phyloP scores from a whole-genome alignment of 2,797 vertebrate species.

The Menidia menidia region DNA sequence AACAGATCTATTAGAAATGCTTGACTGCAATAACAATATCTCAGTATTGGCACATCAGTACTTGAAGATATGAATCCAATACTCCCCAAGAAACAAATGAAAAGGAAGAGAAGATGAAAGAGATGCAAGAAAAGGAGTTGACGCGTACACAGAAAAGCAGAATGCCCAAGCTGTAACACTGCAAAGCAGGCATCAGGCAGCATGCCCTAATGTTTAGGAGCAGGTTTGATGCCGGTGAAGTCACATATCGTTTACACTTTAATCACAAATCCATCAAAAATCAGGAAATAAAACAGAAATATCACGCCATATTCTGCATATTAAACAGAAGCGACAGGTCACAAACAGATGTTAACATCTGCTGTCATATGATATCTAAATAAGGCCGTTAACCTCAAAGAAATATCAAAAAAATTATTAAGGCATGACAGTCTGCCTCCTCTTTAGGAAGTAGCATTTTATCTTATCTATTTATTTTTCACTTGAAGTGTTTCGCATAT shows the following conservation, averaged over 20 bases:
- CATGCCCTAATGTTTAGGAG: slow-evolving; percentile 26
- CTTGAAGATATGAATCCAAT: not conserved
- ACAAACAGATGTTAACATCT: slow-evolving; percentile 26
- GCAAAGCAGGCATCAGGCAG: slow-evolving; percentile 43
- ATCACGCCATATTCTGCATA: slow-evolving; percentile 11
- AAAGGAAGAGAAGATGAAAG: slow-evolving; percentile 3
- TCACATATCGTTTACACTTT: slow-evolving; percentile 15
- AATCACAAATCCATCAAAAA: slow-evolving; percentile 35
- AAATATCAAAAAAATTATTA: slow-evolving; percentile 1
- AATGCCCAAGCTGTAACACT: slow-evolving; percentile 31
- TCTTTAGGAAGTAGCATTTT: too few relatives aligned
- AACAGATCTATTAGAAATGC: not conserved
- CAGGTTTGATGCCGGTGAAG: slow-evolving; percentile 41
- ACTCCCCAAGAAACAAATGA: not conserved
- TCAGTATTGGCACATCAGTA: not conserved
- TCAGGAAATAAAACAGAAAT: slow-evolving; percentile 32
- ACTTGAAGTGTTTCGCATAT: not conserved
- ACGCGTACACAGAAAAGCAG: slow-evolving; percentile 22
- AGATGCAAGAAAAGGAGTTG: slow-evolving; percentile 20
- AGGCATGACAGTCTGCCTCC: too few relatives aligned
- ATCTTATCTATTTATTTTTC: too few relatives aligned
- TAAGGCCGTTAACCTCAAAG: not conserved
- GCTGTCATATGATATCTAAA: slow-evolving; percentile 18
- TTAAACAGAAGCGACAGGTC: slow-evolving; percentile 23
- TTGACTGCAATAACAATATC: too few relatives aligned